Evolutionary conservation across 2,113 vertebrate species (phyloP), one percentile per base, ranked within the genome.

Genomic region (Eublepharis macularius): DNA sequence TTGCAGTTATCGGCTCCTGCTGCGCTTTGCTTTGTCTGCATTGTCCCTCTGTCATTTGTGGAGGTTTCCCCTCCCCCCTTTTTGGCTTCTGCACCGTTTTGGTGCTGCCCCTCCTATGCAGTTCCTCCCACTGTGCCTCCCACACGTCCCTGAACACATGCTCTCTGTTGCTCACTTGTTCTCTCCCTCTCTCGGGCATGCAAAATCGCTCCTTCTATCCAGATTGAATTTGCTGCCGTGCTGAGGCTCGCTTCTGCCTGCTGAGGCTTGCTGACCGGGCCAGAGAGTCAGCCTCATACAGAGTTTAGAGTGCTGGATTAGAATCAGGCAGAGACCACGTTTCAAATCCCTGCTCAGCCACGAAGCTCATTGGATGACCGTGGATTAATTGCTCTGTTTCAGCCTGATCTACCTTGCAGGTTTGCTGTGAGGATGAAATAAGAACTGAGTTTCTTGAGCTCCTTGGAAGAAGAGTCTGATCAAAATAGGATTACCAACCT

Each of bases 101-200:
- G 89, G 85, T n/a, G 16, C 45, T 80, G 87, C 32, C 87, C 83
- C 83, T 93, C 92, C 82, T 89, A 76, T 70, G 66, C 68, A n/a
- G 10, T 82, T 90, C 65, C 6, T 19, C 68, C 69, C 80, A 66
- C 74, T 41, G 80, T 57, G 83, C 82, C 43, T 93, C 90, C 90
- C 86, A 89, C 77, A 29, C 19, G 72, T 60, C 74, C 86, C 90
- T 89, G 87, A 81, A 77, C 81, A 88, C 77, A 69, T 43, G 91
- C 51, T 54, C 91, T 75, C 45, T 86, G n/a, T 0, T 47, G 81
- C 34, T 80, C 80, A 60, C 41, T 57, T 29, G 29, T 73, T 49
- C 60, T 49, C 63, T 24, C 39, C 76, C 85, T 86, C 76, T 79
- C 86, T 39, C n/a, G 39, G 43, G 32, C 26, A 16, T 29, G 73